Base-by-base conservation (phyloP, 2,797 vertebrate genomes). In the Myripristis jacobus region DNA sequence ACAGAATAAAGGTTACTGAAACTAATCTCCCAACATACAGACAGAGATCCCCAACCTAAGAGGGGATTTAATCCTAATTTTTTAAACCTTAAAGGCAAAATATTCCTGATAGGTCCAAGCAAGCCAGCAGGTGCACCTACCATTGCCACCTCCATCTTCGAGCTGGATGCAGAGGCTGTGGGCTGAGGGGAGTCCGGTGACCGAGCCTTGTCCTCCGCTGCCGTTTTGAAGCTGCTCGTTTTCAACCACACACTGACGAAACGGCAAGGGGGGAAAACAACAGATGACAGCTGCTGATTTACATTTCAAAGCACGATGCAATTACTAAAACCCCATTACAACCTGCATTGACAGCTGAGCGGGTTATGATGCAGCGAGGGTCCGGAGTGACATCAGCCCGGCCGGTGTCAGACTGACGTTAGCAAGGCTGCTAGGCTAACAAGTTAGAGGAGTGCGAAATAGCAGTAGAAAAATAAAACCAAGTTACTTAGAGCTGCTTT, bases 131-230 rank as follows among this genome's bases (percentile, higher is more conserved):
- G 44, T 31, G 36, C 38, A 92, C 93, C 94, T 79, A 94, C 94
- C 90, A 91, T 55, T 22, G 82, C 74, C 15, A 93, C 36, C 81
- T 94, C 94, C 94, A 94, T 95, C 68, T 71, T 90, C 36, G 89
- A 81, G 12, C 59, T 4, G 64, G 91, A 68, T 31, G 80, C 58
- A 2, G 89, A 73, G 13, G 25, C 59, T 41, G 38, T 41, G 38
- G 15, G 38, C 38, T 15, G 38, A 16, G 38, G 13, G 34, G 85
- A 59, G 64, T 86, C 80, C 79, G 72, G 74, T 56, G 16, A 72
- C 75, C 50, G 18, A 15, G 84, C 24, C 15, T 34, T 83, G 41
- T 72, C 68, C 24, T 16, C 69, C 31, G 57, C 57, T 7, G 81
- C 85, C 74, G 89, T 89, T 54, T 84, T 85, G 54, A 55, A 31